Conservation (phyloP, 1,140 invertebrate genomes). For the Dendrolimus punctatus region DNA sequence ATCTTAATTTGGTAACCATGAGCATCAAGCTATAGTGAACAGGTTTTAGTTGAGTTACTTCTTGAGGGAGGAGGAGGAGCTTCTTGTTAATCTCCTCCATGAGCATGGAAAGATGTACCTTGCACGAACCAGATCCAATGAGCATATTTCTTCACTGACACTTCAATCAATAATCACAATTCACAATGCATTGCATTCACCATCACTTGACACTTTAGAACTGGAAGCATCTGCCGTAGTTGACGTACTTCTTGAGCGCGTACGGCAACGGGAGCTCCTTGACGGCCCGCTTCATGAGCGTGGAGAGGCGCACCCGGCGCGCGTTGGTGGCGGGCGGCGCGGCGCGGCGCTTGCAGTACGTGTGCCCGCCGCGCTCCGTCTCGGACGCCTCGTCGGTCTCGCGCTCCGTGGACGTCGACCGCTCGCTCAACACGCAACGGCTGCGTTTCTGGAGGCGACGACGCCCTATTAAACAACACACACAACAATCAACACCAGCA, state of each 20-base stretch:
- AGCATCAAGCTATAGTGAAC: no score
- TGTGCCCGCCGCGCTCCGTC: constrained; percentile 4
- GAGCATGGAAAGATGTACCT: no score
- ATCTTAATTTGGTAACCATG: no score
- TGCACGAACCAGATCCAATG: no score
- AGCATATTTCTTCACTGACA: not conserved
- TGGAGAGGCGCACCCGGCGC: constrained; percentile 36
- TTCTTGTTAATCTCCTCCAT: no score
- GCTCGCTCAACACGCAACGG: constrained; percentile 2
- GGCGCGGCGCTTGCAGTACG: constrained; percentile 14
- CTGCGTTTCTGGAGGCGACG: constrained; percentile 13
- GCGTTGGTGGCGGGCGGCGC: constrained; percentile 18
- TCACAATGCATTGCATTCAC: not conserved
- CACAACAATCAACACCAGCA: not conserved
- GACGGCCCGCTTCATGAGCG: constrained; percentile 39
- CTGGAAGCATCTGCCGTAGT: constrained; percentile 40
- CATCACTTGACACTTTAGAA: constrained; percentile 19
- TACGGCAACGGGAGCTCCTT: constrained; percentile 44
- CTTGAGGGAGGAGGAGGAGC: no score
- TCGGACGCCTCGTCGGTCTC: constrained; percentile 2
- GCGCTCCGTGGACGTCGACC: not conserved
- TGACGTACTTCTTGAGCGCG: constrained; percentile 48
- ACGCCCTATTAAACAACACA: constrained; percentile 7
- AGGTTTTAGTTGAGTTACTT: no score
- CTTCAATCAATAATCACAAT: not conserved